Base-by-base conservation (phyloP, 1,140 invertebrate species). In the Chrysoperla carnea region DNA sequence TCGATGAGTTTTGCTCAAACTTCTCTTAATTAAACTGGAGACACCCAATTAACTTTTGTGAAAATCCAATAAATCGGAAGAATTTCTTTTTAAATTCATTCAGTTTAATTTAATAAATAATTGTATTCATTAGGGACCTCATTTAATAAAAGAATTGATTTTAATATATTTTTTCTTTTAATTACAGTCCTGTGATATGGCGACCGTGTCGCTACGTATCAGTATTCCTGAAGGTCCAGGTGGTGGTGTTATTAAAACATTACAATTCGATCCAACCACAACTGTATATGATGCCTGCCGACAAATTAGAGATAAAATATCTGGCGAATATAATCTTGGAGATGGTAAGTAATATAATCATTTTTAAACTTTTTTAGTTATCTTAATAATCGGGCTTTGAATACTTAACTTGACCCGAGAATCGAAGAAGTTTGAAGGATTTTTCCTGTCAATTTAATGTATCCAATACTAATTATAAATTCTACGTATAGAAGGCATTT, bases 211-310 rank as follows among this genome's bases (percentile, higher is more conserved):
- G 48, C 73, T 99, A 50, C 90, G 90, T 64, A 91, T 99, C 61
- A 84, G 84, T 55, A 83, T 95, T 56, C 81, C 89, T 51, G 86
- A 88, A 48, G 76, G 75, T 58, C 31, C 31, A 11, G 90, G 90
- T 50, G 82, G 83, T 57, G 88, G 88, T 64, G 83, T 91, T 50
- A 89, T 86, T 49, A 97, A 97, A 71, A 96, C 90, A 49, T 94
- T 99, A 71, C 89, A 96, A 65, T 97, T 99, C 63, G 88, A 96
- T 63, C 86, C 91, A 9, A 79, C 83, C 51, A 94, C 83, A 38
- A 80, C 82, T 39, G 87, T 97, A 29, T 93, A 88, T 65, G 92
- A 98, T 67, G 90, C 92, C 6, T 97, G 92, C 63, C 74, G 80
- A 57, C 78, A 94, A 50, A 95, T 99, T 52, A 68, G 90, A 48